Conservation (phyloP, 1,140 invertebrate genomes). For the Drosophila carrolli region DNA sequence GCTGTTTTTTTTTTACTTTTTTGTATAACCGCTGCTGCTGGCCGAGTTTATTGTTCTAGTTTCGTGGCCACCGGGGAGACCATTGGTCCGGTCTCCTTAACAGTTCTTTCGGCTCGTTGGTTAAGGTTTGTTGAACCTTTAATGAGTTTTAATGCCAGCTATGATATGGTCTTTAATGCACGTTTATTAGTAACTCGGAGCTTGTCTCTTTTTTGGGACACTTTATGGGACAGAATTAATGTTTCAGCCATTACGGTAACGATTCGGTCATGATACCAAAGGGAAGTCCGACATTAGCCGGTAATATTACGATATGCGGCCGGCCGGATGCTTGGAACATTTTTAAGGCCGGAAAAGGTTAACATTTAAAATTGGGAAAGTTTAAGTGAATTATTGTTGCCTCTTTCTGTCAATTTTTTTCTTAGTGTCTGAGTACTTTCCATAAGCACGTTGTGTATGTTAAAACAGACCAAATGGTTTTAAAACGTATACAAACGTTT, state of each 20-base stretch:
- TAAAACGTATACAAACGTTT: too few species aligned
- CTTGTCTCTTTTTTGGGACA: slow-evolving; percentile 34
- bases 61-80: slow-evolving; percentile 25
- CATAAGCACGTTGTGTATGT: neutral
- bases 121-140: slow-evolving; percentile 72
- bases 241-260: slow-evolving; percentile 47
- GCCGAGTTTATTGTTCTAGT: slow-evolving; percentile 78
- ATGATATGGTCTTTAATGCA: slow-evolving; percentile 67
- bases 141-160: slow-evolving; percentile 67
- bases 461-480: too few species aligned
- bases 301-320: slow-evolving; percentile 21
- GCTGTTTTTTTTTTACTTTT: slow-evolving; percentile 14
- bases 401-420: neutral
- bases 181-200: slow-evolving; percentile 39
- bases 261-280: slow-evolving; percentile 41
- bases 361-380: slow-evolving; percentile 14
- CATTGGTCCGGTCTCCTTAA: slow-evolving; percentile 35
- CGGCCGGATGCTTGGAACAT: slow-evolving; percentile 36
- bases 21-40: slow-evolving; percentile 24
- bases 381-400: neutral
- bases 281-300: slow-evolving; percentile 41
- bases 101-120: slow-evolving; percentile 58
- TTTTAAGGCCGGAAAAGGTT: slow-evolving; percentile 17
- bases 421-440: too few species aligned
- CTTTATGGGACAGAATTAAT: slow-evolving; percentile 50